A percentile compares a stretch with the other conserved stretches of the same genome.
phyloP scores from a whole-genome alignment of 2,888 invertebrate species.

The Noctua janthina region DNA sequence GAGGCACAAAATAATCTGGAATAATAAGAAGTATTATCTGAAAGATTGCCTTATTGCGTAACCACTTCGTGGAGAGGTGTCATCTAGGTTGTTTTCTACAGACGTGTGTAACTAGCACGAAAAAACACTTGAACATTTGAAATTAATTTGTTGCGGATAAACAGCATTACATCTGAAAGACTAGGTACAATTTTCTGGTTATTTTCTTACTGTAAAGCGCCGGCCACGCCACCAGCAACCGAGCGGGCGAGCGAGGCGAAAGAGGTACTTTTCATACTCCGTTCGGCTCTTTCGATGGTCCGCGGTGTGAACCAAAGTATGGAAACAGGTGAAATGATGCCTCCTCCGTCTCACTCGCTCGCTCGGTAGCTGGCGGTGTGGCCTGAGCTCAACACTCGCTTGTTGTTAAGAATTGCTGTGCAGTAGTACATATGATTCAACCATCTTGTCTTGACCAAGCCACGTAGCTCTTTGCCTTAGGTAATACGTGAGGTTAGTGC shows the following conservation, averaged over 20 bases:
- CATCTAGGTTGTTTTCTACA: not conserved
- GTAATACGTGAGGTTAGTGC: too few species aligned
- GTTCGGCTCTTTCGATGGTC: too few species aligned
- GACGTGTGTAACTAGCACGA: not conserved
- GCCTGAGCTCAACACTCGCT: not conserved
- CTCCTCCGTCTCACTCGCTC: too few species aligned
- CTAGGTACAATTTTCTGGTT: not conserved
- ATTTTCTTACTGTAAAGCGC: not conserved
- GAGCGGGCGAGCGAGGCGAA: too few species aligned
- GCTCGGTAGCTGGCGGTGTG: too few species aligned
- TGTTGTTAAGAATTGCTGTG: not conserved
- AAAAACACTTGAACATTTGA: not conserved
- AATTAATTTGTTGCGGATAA: not conserved
- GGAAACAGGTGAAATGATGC: too few species aligned
- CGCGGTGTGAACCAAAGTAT: too few species aligned
- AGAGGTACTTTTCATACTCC: too few species aligned
- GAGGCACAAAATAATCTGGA: conserved; percentile 33
- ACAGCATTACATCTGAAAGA: not conserved
- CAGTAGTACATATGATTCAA: not conserved
- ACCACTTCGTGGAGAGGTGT: not conserved
- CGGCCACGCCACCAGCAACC: too few species aligned
- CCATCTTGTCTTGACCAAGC: too few species aligned
- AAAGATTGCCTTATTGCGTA: conserved; percentile 10
- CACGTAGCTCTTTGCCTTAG: too few species aligned
- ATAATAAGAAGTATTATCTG: conserved; percentile 44